Evolutionary conservation across 1,140 invertebrate species (phyloP).

Genomic region (Aplysia californica): DNA sequence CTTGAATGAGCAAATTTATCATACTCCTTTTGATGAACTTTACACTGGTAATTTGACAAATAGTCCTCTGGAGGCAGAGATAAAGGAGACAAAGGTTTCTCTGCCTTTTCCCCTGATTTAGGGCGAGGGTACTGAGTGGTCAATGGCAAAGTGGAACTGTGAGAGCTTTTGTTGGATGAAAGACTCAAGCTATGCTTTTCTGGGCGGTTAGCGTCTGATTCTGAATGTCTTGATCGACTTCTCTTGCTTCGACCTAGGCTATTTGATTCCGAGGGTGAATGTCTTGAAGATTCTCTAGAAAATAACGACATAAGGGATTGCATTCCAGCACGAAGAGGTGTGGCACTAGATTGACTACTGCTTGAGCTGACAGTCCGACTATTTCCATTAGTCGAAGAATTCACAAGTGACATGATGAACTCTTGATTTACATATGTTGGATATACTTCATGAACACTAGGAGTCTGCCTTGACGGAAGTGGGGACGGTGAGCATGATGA

Average conservation of each 20-base stretch:
- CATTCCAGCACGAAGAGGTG: not conserved
- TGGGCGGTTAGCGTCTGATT: constrained; percentile 6
- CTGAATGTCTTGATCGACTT: constrained; percentile 5
- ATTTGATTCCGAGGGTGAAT: no score
- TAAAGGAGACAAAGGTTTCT: not conserved
- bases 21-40: constrained; percentile 5
- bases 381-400: no score
- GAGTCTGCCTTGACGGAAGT: no score
- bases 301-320: constrained; percentile 12
- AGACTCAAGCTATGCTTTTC: constrained; percentile 15
- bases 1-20: constrained; percentile 21
- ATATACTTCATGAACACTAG: no score
- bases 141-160: not conserved
- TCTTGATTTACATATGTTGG: constrained; percentile 26
- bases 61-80: not conserved
- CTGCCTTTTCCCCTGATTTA: not conserved
- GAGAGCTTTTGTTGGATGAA: not conserved
- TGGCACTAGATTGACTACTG: constrained; percentile 6
- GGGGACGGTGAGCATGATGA: not conserved
- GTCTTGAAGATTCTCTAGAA: constrained; percentile 10
- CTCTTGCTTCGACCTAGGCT: not conserved
- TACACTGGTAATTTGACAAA: not conserved
- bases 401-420: no score
- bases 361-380: not conserved
- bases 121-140: not conserved